Conservation (phyloP, 2,113 vertebrate species). For the Carlito syrichta region DNA sequence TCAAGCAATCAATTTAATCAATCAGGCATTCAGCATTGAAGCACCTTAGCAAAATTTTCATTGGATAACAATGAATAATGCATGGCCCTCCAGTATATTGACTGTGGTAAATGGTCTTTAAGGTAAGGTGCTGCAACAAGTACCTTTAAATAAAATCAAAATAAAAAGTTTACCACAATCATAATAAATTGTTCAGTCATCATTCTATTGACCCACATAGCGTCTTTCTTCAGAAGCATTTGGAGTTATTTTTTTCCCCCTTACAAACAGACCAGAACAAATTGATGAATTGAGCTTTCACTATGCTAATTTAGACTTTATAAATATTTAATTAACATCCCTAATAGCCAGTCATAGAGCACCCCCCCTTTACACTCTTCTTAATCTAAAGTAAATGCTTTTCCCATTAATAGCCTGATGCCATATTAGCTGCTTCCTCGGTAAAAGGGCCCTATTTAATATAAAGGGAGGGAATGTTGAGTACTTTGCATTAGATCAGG, state of each 20-base stretch:
- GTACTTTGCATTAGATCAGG: constrained; percentile 42
- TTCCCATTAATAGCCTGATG: constrained; percentile 80
- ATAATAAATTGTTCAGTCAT: constrained; percentile 74
- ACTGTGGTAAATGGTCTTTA: constrained; percentile 75
- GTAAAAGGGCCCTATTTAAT: constrained; percentile 63
- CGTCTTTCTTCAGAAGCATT: constrained; percentile 66
- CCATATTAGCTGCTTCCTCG: constrained; percentile 75
- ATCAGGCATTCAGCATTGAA: constrained; percentile 49
- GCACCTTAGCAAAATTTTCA: constrained; percentile 68
- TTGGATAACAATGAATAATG: constrained; percentile 68
- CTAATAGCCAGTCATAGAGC: constrained; percentile 81
- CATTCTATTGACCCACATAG: constrained; percentile 73
- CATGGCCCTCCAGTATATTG: constrained; percentile 49
- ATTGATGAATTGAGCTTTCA: constrained; percentile 90
- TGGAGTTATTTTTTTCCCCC: constrained; percentile 64
- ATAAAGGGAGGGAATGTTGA: constrained; percentile 53
- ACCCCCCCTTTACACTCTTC: constrained; percentile 77
- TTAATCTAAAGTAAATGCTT: constrained; percentile 84
- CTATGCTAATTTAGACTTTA: constrained; percentile 88
- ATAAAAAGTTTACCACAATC: constrained; percentile 75
- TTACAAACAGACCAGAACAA: constrained; percentile 83
- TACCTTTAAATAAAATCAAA: constrained; percentile 77
- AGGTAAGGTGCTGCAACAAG: constrained; percentile 76
- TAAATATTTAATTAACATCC: constrained; percentile 89
- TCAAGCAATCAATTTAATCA: constrained; percentile 57